Conservation (phyloP, 2,113 vertebrate genomes). For the Hystrix brachyura region DNA sequence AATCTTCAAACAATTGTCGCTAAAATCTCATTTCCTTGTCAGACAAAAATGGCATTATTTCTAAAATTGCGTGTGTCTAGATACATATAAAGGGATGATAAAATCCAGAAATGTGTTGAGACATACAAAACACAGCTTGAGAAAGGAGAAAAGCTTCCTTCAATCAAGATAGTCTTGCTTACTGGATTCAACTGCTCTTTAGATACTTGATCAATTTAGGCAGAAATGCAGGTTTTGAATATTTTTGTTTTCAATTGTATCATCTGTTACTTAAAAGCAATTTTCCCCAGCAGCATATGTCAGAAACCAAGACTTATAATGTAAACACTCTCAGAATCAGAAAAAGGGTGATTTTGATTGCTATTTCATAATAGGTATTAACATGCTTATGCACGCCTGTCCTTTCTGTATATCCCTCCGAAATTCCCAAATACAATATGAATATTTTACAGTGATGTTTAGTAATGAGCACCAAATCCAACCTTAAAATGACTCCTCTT, state of each 20-base stretch:
- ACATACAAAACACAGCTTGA: conserved; percentile 42
- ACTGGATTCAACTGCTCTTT: conserved; percentile 58
- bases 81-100: neutral
- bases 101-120: conserved; percentile 30
- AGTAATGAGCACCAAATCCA: conserved; percentile 84
- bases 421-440: conserved; percentile 85
- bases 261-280: conserved; percentile 69
- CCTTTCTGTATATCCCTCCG: conserved; percentile 71
- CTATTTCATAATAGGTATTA: conserved; percentile 77
- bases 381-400: conserved; percentile 75
- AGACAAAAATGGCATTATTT: conserved; percentile 54
- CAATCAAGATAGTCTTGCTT: conserved; percentile 61
- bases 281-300: conserved; percentile 57
- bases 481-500: conserved; percentile 88
- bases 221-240: conserved; percentile 19
- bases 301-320: conserved; percentile 60
- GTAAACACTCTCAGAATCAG: conserved; percentile 50
- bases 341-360: conserved; percentile 58
- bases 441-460: conserved; percentile 89
- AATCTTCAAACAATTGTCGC: conserved; percentile 61
- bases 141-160: conserved; percentile 59
- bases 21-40: conserved; percentile 65
- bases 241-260: conserved; percentile 73
- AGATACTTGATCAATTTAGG: conserved; percentile 54
- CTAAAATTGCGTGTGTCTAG: neutral